Conservation (phyloP, 2,113 vertebrate species). For the Amblyornis subalaris region DNA sequence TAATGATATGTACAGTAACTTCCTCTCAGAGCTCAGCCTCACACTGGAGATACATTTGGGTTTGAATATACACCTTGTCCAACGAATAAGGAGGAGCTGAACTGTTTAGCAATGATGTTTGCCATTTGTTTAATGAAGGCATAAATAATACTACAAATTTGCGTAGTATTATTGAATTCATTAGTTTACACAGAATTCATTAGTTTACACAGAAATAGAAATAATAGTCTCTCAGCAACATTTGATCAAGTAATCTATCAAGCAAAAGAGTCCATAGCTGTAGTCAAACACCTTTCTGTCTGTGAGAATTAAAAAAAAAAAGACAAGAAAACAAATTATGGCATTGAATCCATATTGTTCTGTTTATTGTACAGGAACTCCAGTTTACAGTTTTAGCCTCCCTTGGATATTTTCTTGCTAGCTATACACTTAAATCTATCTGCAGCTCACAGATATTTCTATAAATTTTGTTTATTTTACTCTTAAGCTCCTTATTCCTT, state of each 20-base stretch:
- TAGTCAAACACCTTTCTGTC: constrained; percentile 8
- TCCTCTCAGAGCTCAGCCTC: neutral
- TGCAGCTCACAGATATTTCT: neutral
- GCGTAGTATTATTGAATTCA: neutral
- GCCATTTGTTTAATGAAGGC: neutral
- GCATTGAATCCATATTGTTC: neutral
- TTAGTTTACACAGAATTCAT: neutral
- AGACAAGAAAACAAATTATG: neutral
- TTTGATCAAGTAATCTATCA: neutral
- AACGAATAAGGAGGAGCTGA: neutral
- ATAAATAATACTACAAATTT: neutral
- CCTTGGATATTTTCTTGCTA: constrained; percentile 6
- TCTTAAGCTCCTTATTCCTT: neutral
- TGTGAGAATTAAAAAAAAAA: neutral
- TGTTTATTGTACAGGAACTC: neutral
- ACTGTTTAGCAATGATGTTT: neutral
- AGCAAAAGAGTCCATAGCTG: neutral
- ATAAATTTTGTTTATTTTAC: constrained; percentile 31
- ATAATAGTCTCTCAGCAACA: constrained; percentile 1
- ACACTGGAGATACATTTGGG: neutral
- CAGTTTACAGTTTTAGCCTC: neutral
- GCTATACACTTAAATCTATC: neutral
- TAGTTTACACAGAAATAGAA: neutral
- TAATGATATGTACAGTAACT: neutral
- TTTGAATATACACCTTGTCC: neutral